Conservation (phyloP, 1,140 invertebrate species). For the Zaprionus camerounensis region DNA sequence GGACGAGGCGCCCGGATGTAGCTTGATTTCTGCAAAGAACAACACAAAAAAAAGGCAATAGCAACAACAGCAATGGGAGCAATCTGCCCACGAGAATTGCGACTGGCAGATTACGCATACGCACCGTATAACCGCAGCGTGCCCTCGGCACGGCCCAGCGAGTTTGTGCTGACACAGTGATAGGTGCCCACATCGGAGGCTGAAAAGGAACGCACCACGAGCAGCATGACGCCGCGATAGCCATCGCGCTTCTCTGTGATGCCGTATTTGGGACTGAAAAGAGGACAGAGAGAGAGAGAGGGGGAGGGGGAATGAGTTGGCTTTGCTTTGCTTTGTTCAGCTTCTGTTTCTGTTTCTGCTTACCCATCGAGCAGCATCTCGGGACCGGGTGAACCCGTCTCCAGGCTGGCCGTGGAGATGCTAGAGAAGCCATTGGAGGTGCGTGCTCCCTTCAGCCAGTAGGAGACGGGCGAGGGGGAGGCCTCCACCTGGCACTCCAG, state of each 20-base stretch:
- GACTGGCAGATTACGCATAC: constrained; percentile 77
- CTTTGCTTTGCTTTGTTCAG: not conserved
- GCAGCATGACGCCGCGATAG: constrained; percentile 93
- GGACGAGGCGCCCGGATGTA: constrained; percentile 77
- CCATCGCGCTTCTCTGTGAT: constrained; percentile 91
- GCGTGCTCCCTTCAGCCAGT: constrained; percentile 91
- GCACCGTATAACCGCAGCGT: constrained; percentile 94
- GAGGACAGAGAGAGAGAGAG: not conserved
- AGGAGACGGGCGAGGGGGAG: constrained; percentile 92
- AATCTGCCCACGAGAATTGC: constrained; percentile 13
- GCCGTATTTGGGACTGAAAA: constrained; percentile 90
- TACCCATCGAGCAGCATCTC: constrained; percentile 92
- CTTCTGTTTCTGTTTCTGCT: constrained; percentile 69
- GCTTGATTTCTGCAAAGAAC: constrained; percentile 79
- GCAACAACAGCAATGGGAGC: constrained; percentile 17
- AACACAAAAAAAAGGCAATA: constrained; percentile 20
- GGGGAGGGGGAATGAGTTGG: not conserved
- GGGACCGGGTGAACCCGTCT: constrained; percentile 79
- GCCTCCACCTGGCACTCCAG: constrained; percentile 93
- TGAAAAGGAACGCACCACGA: constrained; percentile 92
- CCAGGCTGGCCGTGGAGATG: constrained; percentile 72
- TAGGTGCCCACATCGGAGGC: constrained; percentile 93
- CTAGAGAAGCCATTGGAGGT: constrained; percentile 72
- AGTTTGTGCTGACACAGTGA: constrained; percentile 95
- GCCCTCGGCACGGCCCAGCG: constrained; percentile 93